Base-by-base conservation (phyloP, 2,888 invertebrate species). In the Gandaritis pyraliata region DNA sequence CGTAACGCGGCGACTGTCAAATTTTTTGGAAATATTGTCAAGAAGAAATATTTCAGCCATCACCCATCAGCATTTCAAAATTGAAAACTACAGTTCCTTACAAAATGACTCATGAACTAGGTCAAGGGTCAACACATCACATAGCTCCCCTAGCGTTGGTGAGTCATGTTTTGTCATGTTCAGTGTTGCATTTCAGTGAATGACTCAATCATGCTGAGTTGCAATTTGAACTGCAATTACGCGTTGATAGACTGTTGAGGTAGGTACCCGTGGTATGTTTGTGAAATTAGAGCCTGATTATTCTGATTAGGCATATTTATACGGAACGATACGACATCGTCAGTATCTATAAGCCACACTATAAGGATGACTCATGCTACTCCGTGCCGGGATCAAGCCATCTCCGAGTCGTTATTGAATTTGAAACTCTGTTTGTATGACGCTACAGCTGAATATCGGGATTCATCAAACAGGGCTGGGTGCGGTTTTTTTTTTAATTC, bases 151-250 rank as follows among this genome's bases (percentile, higher is more conserved):
- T 53, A 33, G 62, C 43, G 16, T 54, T 48, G 50, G 41, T 64
- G 64, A 64, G 45, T 64, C 59, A 64, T 52, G 30, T 41, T 2
- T 23, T 30, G 29, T 52, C 33, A 45, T 23, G 33, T 54, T 57
- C 57, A 55, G 56, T 52, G 50, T 64, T 59, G 64, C 52, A 64
- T 64, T 64, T 59, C 64, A 64, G 64, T 52, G 59, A 61, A 52
- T 64, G 64, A 64, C 45, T 64, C 64, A 59, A 64, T 47, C 10
- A 18, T 11, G 64, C 52, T 56, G 51, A 52, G 29, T 60, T 59
- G 64, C 59, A 64, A 59, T 59, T 49, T 59, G 63, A 59, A 52
- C 46, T 56, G 56, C 59, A 55, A 64, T 59, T 56, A 53, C 41
- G 11, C 12, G 8, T 5, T 61, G 23, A 46, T 59, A 52, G 58